Evolutionary conservation across 2,888 invertebrate species (phyloP), one percentile per base, ranked within the genome.

Genomic region (Acholoe squamosa): DNA sequence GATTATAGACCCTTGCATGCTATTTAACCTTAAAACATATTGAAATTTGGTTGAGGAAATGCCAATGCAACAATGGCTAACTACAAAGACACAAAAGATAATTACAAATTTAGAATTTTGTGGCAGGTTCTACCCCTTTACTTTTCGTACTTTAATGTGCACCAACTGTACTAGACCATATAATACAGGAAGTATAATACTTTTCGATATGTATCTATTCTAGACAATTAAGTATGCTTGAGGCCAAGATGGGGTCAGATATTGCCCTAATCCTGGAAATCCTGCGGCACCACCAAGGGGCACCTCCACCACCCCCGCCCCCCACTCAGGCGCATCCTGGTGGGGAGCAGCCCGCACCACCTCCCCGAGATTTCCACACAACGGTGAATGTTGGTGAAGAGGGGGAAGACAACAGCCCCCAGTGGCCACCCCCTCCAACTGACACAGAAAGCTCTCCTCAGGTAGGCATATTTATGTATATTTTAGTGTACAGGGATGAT

Each of bases 161-260:
- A n/a, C n/a, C n/a, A n/a, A n/a, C n/a, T n/a, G n/a, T n/a, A n/a
- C n/a, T n/a, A n/a, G n/a, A n/a, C n/a, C n/a, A n/a, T n/a, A n/a
- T n/a, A n/a, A n/a, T n/a, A n/a, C n/a, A n/a, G n/a, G n/a, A n/a
- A n/a, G n/a, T n/a, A n/a, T n/a, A n/a, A n/a, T n/a, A n/a, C n/a
- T n/a, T n/a, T n/a, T n/a, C n/a, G n/a, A n/a, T n/a, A n/a, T n/a
- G n/a, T n/a, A n/a, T n/a, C n/a, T n/a, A n/a, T n/a, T n/a, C n/a
- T n/a, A n/a, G 93, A 52, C 95, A 95, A 92, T 92, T 95, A 86
- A 94, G 94, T 12, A 92, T 94, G 19, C 92, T 95, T 90, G 95
- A 95, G 92, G 92, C 94, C 52, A 95, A 95, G 92, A 94, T 95
- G 94, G 94, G 94, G 77, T 94, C 94, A 14, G 95, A 95, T 91